Evolutionary conservation across 2,113 vertebrate genomes (phyloP).

Genomic region (Catharus bicknelli): DNA sequence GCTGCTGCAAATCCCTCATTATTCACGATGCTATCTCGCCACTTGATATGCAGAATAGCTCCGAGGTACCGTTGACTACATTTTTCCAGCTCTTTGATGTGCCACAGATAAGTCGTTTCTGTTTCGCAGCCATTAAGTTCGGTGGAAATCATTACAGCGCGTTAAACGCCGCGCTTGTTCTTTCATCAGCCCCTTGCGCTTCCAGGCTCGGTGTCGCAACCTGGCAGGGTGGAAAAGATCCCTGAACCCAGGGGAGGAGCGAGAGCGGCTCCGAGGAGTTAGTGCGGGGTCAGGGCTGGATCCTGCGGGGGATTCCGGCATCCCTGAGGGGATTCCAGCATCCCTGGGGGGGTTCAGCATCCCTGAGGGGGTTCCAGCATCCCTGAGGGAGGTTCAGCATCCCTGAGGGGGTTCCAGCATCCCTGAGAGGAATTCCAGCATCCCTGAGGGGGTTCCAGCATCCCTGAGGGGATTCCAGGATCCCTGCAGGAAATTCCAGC

Average conservation of each 20-base stretch:
- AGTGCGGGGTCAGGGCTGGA: not conserved
- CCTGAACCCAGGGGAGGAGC: not conserved
- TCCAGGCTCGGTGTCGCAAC: conserved; percentile 31
- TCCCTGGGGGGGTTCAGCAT: too few relatives aligned
- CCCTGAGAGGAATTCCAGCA: too few relatives aligned
- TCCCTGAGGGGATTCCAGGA: too few relatives aligned
- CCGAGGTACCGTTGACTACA: conserved; percentile 60
- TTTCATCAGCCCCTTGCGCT: conserved; percentile 1
- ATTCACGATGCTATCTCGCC: conserved; percentile 53
- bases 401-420: too few relatives aligned
- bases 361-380: too few relatives aligned
- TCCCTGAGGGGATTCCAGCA: too few relatives aligned
- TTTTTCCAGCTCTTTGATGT: conserved; percentile 68
- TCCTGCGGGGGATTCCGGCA: not conserved
- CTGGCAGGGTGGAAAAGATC: not conserved
- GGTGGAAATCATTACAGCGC: conserved; percentile 42
- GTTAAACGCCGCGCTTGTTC: conserved; percentile 13
- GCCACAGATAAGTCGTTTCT: conserved; percentile 52
- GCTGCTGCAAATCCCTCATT: conserved; percentile 44
- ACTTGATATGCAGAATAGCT: conserved; percentile 48
- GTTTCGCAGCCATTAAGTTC: conserved; percentile 40
- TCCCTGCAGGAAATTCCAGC: too few relatives aligned
- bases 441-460: too few relatives aligned
- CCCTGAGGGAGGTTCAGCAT: too few relatives aligned
- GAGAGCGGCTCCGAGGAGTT: not conserved